These are phyloP conservation scores for Elaphurus davidianus DNA, from an alignment of 2,113 vertebrate species.

Conservation along the genomic window DNA sequence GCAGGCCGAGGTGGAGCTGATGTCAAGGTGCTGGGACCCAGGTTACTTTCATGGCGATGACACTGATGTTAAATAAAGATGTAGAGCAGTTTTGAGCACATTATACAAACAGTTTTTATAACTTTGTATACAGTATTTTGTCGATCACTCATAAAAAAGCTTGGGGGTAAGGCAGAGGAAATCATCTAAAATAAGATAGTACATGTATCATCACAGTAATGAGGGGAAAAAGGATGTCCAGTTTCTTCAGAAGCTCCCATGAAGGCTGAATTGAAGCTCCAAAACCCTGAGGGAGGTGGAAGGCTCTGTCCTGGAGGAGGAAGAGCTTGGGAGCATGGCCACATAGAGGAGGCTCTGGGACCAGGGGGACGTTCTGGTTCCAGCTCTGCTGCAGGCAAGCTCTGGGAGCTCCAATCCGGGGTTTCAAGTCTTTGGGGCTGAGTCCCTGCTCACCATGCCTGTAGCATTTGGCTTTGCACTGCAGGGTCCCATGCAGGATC, in stretches of 20 bases:
- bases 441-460: neutral
- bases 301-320: neutral
- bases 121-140: constrained; percentile 15
- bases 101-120: constrained; percentile 12
- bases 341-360: fast-evolving
- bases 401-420: neutral
- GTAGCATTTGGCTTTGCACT: fast-evolving
- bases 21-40: neutral
- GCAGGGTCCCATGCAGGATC: neutral
- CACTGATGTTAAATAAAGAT: neutral
- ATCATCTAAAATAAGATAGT: neutral
- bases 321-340: neutral
- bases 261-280: neutral
- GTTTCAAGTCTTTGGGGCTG: neutral
- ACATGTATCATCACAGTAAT: neutral
- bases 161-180: constrained; percentile 6
- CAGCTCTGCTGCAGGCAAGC: fast-evolving
- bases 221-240: neutral
- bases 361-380: fast-evolving
- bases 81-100: neutral
- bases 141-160: constrained; percentile 3
- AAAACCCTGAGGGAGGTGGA: neutral
- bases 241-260: neutral
- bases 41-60: neutral
- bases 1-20: neutral